Evolutionary conservation across 2,797 vertebrate species (phyloP).

Genomic region (Etheostoma nigrum): DNA sequence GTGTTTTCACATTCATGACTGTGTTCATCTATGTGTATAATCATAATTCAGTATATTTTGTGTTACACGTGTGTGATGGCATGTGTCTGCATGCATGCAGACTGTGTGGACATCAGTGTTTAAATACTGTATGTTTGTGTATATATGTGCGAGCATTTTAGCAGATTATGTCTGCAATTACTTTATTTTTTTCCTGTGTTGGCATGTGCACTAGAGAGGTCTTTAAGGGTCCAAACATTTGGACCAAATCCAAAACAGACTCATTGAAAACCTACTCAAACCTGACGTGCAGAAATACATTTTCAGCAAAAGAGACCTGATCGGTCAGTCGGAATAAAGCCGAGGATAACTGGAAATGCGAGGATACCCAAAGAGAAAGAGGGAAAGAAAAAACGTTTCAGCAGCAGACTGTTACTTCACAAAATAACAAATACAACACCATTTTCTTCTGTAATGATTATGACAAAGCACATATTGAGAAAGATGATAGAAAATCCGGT

Average conservation of each 20-base stretch:
- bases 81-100: not conserved
- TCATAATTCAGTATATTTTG: slow-evolving; percentile 13
- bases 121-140: not conserved
- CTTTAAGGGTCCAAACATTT: not conserved
- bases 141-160: not conserved
- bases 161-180: not conserved
- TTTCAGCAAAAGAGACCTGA: not conserved
- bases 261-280: not conserved
- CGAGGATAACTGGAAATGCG: not conserved
- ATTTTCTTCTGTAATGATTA: not conserved
- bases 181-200: not conserved
- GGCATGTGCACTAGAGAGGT: not conserved
- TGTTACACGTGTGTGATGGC: not conserved
- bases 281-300: not conserved
- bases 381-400: not conserved
- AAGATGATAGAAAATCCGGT: not conserved
- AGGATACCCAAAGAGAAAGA: too few species aligned
- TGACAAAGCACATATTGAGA: not conserved
- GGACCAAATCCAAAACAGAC: not conserved
- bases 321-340: not conserved
- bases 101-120: not conserved
- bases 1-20: slow-evolving; percentile 25
- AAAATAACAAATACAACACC: not conserved
- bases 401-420: not conserved
- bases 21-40: slow-evolving; percentile 16